A percentile compares a stretch with the other conserved stretches of the same genome.
These are phyloP conservation scores for Tetraneura akinire DNA, from an alignment of 1,140 invertebrate species.

Conservation along the genomic window DNA sequence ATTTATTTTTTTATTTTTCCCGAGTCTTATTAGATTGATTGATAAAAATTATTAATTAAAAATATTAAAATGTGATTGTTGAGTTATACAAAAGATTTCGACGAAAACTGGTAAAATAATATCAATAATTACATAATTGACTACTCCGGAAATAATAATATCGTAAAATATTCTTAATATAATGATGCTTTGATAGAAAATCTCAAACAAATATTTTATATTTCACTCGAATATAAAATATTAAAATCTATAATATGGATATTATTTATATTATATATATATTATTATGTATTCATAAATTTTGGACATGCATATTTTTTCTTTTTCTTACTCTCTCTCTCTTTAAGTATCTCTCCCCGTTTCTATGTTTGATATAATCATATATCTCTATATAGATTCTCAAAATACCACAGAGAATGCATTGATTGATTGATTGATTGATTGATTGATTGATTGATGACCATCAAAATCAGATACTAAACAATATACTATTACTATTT, in stretches of 20 bases:
- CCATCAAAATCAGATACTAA: background rate
- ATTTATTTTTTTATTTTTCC: too few relatives aligned
- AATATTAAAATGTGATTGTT: background rate
- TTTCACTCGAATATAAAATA: background rate
- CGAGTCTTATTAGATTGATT: too few relatives aligned
- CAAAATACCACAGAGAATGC: background rate
- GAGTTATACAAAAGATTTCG: too few relatives aligned
- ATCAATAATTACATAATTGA: background rate
- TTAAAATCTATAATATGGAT: background rate
- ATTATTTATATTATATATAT: background rate
- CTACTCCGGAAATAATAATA: background rate
- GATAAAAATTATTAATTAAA: too few relatives aligned
- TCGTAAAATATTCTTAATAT: background rate
- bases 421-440: constrained; percentile 3
- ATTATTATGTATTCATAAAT: background rate
- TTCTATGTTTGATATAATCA: background rate
- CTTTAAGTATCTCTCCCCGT: background rate
- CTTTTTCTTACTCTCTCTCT: background rate
- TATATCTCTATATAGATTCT: too few relatives aligned
- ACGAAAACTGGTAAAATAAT: background rate
- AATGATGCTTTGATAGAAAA: background rate
- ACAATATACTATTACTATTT: too few relatives aligned
- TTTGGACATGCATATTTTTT: background rate
- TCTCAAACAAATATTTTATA: background rate
- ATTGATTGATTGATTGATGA: constrained; percentile 3